Evolutionary conservation across 2,797 vertebrate species (phyloP).

Genomic region (Thaleichthys pacificus): DNA sequence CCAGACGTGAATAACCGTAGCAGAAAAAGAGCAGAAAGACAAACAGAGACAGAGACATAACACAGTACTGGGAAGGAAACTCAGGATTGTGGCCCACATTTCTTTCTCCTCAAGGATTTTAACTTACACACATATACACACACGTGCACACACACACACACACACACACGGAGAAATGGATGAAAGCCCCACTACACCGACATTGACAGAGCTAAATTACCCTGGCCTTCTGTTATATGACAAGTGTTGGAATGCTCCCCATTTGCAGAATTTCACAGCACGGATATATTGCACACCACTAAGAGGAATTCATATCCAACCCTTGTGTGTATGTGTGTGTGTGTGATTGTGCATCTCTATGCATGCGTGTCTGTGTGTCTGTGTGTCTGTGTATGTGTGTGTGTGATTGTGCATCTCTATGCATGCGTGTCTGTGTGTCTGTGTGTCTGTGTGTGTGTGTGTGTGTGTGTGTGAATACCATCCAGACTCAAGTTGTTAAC

Average conservation of each 20-base stretch:
- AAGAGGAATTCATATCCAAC: slow-evolving; percentile 39
- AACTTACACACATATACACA: slow-evolving; percentile 8
- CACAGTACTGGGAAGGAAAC: slow-evolving; percentile 35
- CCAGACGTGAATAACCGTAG: slow-evolving; percentile 10
- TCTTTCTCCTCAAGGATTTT: slow-evolving; percentile 48
- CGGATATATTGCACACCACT: slow-evolving; percentile 42
- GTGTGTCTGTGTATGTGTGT: background rate
- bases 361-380: background rate
- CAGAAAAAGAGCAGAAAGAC: slow-evolving; percentile 47
- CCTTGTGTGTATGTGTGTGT: background rate
- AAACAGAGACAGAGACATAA: slow-evolving; percentile 26
- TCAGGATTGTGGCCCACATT: slow-evolving; percentile 57
- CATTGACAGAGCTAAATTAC: slow-evolving; percentile 52
- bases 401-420: no score
- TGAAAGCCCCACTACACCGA: background rate
- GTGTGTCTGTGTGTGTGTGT: background rate
- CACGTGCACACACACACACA: background rate
- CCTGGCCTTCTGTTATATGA: slow-evolving; percentile 46
- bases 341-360: no score
- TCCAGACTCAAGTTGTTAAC: no score
- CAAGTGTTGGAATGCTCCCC: slow-evolving; percentile 46
- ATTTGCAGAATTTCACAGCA: slow-evolving; percentile 57
- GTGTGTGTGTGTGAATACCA: background rate
- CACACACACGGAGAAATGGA: background rate
- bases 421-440: background rate